phyloP scores from a whole-genome alignment of 1,140 invertebrate genomes.

The Hyles vespertilio region DNA sequence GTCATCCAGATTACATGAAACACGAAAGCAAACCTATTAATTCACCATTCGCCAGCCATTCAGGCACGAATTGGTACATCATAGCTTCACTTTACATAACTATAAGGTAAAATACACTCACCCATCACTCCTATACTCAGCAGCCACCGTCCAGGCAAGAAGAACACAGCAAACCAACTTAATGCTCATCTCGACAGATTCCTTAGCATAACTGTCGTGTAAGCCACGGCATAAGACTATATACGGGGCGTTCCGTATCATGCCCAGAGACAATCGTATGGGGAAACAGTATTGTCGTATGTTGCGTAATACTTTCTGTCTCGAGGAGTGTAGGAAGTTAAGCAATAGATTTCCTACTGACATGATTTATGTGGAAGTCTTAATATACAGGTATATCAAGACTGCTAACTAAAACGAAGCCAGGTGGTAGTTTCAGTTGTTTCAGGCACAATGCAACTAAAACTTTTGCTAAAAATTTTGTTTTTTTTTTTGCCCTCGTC shows the following conservation, averaged over 20 bases:
- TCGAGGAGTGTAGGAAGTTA: constrained; percentile 14
- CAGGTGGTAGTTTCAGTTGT: no score
- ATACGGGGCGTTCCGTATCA: constrained; percentile 58
- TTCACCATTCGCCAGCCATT: no score
- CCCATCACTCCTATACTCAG: constrained; percentile 55
- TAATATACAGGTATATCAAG: no score
- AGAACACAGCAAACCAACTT: constrained; percentile 32
- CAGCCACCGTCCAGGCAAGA: constrained; percentile 21
- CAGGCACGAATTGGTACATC: no score
- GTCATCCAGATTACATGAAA: no score
- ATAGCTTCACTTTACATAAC: neutral
- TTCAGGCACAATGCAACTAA: no score
- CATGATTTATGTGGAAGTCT: constrained; percentile 41
- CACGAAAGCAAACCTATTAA: no score
- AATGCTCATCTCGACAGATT: constrained; percentile 36
- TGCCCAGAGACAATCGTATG: constrained; percentile 61
- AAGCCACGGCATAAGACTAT: constrained; percentile 39
- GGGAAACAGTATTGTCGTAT: constrained; percentile 56
- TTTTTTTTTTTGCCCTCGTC: no score
- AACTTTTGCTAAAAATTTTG: no score
- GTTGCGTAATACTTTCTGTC: constrained; percentile 28
- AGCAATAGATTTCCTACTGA: constrained; percentile 11
- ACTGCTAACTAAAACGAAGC: no score
- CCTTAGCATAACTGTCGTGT: constrained; percentile 35
- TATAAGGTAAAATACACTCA: constrained; percentile 21